These are phyloP conservation scores for Xylota sylvarum DNA, from an alignment of 2,888 invertebrate species.

Conservation along the genomic window DNA sequence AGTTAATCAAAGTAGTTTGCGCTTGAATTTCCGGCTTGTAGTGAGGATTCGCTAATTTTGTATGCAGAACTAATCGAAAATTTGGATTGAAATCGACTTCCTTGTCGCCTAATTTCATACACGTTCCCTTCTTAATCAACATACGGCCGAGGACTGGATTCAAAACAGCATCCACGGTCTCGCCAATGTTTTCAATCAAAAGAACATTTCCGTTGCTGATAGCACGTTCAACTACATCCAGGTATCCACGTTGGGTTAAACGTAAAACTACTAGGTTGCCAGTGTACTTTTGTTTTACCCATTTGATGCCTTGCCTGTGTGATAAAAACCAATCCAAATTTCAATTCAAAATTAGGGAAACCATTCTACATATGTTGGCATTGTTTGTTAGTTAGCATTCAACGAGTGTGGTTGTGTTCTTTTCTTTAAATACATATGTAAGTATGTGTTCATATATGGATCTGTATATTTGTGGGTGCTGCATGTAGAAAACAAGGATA, in stretches of 20 bases:
- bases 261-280: slow-evolving; percentile 90
- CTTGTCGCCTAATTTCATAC: slow-evolving; percentile 94
- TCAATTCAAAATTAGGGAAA: slow-evolving; percentile 43
- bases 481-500: no score
- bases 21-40: slow-evolving; percentile 99
- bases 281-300: slow-evolving; percentile 96
- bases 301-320: slow-evolving; percentile 93
- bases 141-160: slow-evolving; percentile 95
- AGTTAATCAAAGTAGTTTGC: slow-evolving; percentile 97
- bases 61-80: slow-evolving; percentile 95
- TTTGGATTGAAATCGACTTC: slow-evolving; percentile 94
- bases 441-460: no score
- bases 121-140: slow-evolving; percentile 94
- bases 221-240: slow-evolving; percentile 92
- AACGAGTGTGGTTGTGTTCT: no score
- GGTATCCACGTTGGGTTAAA: slow-evolving; percentile 92
- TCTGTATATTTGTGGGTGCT: no score
- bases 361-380: neutral
- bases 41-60: slow-evolving; percentile 97
- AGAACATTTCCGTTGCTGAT: slow-evolving; percentile 91
- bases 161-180: slow-evolving; percentile 94
- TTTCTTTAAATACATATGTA: no score
- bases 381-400: slow-evolving; percentile 2
- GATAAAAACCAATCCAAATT: slow-evolving; percentile 47
- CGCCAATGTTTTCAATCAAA: slow-evolving; percentile 95